Percentiles rank a stretch among this genome's conserved stretches.
These are phyloP conservation scores for Holotrichia oblita DNA, from an alignment of 1,140 invertebrate genomes.

Conservation along the genomic window DNA sequence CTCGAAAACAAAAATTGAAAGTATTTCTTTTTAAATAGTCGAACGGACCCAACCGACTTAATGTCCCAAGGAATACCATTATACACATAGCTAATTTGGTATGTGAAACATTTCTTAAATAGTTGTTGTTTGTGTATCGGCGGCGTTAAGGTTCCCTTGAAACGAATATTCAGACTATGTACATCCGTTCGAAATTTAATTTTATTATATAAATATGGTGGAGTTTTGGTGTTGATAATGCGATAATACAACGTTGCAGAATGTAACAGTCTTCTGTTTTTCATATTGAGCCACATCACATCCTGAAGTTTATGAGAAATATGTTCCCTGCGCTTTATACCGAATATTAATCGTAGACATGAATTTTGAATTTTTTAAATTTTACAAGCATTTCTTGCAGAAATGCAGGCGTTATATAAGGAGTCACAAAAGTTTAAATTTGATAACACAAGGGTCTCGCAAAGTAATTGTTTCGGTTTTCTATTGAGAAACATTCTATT, in stretches of 20 bases:
- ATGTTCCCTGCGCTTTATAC: not conserved
- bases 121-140: not conserved
- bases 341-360: not conserved
- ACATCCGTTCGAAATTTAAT: not conserved
- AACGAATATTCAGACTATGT: not conserved
- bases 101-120: not conserved
- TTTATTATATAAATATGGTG: not conserved
- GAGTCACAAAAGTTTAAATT: not conserved
- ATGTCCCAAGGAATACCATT: not conserved
- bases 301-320: not conserved
- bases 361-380: not conserved
- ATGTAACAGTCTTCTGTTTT: not conserved
- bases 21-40: too few relatives aligned
- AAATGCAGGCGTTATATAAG: not conserved
- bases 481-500: constrained; percentile 10
- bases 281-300: not conserved
- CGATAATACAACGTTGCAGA: not conserved
- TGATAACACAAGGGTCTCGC: not conserved
- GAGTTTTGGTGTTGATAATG: not conserved
- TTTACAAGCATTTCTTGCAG: not conserved
- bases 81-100: not conserved
- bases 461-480: not conserved
- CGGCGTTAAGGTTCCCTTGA: not conserved
- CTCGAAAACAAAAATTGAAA: not conserved
- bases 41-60: too few relatives aligned